Evolutionary conservation across 2,797 vertebrate species (phyloP).

Genomic region (Acanthurus leucopareius): DNA sequence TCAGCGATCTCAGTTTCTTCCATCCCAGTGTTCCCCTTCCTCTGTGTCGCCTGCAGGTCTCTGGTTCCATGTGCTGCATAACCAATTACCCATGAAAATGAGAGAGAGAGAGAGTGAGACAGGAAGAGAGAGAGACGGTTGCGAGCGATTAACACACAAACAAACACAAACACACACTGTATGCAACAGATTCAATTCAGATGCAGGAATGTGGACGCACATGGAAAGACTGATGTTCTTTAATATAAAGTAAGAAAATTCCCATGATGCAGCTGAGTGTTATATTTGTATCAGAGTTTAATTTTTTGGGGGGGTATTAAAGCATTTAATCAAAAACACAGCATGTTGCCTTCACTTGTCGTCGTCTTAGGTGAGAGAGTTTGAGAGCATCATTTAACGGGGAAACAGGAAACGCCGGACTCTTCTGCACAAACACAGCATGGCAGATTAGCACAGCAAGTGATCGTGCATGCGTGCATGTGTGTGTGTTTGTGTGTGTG

Average conservation of each 20-base stretch:
- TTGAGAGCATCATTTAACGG: background rate
- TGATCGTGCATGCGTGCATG: constrained; percentile 13
- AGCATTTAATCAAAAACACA: constrained; percentile 10
- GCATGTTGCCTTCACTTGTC: background rate
- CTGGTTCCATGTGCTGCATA: constrained; percentile 63
- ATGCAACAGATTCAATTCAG: constrained; percentile 28
- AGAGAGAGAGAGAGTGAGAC: constrained; percentile 33
- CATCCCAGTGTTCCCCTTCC: constrained; percentile 36
- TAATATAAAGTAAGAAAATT: background rate
- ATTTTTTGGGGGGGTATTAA: background rate
- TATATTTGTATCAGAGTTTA: background rate
- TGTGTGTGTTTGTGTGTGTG: background rate
- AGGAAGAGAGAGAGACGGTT: constrained; percentile 33
- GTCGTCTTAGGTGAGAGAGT: background rate
- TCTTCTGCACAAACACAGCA: constrained; percentile 23
- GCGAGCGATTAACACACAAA: constrained; percentile 57
- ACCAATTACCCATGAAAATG: constrained; percentile 71
- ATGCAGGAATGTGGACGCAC: background rate
- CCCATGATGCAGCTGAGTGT: background rate
- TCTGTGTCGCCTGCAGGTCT: constrained; percentile 61
- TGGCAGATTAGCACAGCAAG: constrained; percentile 36
- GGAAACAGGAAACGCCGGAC: constrained; percentile 9
- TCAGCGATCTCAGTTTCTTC: constrained; percentile 54
- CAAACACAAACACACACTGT: background rate
- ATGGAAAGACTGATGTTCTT: background rate